A percentile compares a stretch with the other conserved stretches of the same genome.
phyloP scores from a whole-genome alignment of 2,888 invertebrate genomes.

The Eristalis pertinax region DNA sequence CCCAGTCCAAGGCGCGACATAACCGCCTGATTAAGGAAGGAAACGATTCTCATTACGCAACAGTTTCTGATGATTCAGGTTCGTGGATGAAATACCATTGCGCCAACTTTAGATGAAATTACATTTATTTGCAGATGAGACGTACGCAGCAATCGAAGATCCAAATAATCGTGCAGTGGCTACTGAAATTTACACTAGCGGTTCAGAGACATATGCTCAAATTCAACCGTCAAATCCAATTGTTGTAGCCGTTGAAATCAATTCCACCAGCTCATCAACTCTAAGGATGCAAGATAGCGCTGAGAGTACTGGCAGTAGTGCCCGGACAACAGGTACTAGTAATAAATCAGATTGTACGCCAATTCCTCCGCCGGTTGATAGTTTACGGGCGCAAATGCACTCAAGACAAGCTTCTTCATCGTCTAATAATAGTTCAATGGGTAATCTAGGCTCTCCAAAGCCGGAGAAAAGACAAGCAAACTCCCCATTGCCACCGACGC shows the following conservation, averaged over 20 bases:
- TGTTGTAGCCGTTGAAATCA: slow-evolving; percentile 81
- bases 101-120: not conserved
- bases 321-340: slow-evolving; percentile 38
- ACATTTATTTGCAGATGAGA: slow-evolving; percentile 85
- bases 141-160: slow-evolving; percentile 95
- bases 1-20: slow-evolving; percentile 83
- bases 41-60: slow-evolving; percentile 90
- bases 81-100: slow-evolving; percentile 32
- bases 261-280: slow-evolving; percentile 74
- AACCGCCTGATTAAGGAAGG: slow-evolving; percentile 79
- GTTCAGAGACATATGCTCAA: slow-evolving; percentile 93
- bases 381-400: slow-evolving; percentile 84
- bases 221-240: slow-evolving; percentile 84
- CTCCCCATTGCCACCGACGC: slow-evolving; percentile 92
- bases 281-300: slow-evolving; percentile 54
- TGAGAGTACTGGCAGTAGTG: slow-evolving; percentile 42
- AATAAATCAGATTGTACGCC: slow-evolving; percentile 73
- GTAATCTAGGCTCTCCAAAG: slow-evolving; percentile 92
- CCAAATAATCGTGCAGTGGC: slow-evolving; percentile 83
- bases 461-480: slow-evolving; percentile 95
- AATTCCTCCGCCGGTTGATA: slow-evolving; percentile 84
- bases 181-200: slow-evolving; percentile 86
- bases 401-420: slow-evolving; percentile 82
- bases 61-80: slow-evolving; percentile 95
- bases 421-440: slow-evolving; percentile 87